These are phyloP conservation scores for Agonopterix heracliana DNA, from an alignment of 2,888 invertebrate genomes.

Conservation along the genomic window DNA sequence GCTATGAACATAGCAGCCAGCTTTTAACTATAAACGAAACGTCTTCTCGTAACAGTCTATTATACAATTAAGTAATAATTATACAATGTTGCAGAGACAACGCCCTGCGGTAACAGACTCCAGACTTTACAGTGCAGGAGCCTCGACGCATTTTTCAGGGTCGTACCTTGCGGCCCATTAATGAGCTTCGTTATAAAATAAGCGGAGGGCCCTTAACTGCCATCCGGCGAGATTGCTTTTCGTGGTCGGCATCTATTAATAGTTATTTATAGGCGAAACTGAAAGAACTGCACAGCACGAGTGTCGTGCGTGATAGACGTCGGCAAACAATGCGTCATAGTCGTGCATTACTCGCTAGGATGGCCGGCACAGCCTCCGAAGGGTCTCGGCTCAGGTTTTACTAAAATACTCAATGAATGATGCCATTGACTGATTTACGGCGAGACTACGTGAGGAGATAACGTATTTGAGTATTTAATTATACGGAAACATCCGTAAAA, in stretches of 20 bases:
- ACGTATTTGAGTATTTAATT: background rate
- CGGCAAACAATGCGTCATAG: conserved; percentile 44
- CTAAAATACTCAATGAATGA: conserved; percentile 27
- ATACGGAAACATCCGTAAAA: too few species aligned
- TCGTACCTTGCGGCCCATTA: conserved; percentile 38
- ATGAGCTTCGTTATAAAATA: conserved; percentile 70
- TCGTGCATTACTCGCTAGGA: conserved; percentile 38
- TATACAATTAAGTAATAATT: conserved; percentile 43
- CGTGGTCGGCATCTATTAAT: conserved; percentile 67
- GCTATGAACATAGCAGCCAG: background rate
- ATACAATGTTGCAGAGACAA: conserved; percentile 44
- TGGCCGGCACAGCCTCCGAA: conserved; percentile 22
- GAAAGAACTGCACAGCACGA: conserved; percentile 44
- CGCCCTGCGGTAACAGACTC: conserved; percentile 24
- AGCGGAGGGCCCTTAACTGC: conserved; percentile 64
- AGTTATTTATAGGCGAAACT: conserved; percentile 65
- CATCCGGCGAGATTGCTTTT: conserved; percentile 67
- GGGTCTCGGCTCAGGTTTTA: conserved; percentile 20
- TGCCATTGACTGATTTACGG: conserved; percentile 4
- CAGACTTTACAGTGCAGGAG: conserved; percentile 28
- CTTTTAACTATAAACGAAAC: background rate
- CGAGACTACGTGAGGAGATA: background rate
- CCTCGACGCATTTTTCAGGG: conserved; percentile 38
- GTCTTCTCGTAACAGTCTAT: background rate
- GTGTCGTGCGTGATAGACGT: conserved; percentile 38